Evolutionary conservation across 2,113 vertebrate genomes (phyloP).

Genomic region (Serinus canaria): DNA sequence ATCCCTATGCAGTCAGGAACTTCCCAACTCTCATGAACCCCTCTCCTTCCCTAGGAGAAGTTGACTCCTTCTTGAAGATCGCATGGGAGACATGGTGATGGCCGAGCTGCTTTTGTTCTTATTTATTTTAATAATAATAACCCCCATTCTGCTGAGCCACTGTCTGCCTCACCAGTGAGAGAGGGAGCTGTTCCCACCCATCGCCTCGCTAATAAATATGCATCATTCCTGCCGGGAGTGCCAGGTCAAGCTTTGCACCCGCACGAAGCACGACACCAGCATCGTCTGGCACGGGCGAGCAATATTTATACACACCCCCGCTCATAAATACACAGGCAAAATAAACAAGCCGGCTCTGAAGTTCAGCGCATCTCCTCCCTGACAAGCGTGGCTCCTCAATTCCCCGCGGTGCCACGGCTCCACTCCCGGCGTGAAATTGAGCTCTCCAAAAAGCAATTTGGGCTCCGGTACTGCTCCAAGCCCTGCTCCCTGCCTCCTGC

Average conservation of each 20-base stretch:
- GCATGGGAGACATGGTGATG: background rate
- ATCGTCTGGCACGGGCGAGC: constrained; percentile 21
- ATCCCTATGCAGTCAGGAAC: fast-evolving
- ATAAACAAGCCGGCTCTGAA: constrained; percentile 19
- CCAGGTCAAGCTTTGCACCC: constrained; percentile 55
- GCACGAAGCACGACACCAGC: background rate
- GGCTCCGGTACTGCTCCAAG: background rate
- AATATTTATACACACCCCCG: background rate
- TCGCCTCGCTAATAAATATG: constrained; percentile 63
- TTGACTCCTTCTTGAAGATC: background rate
- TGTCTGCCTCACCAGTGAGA: background rate
- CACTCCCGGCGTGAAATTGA: constrained; percentile 53
- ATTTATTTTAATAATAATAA: background rate
- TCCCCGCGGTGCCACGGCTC: background rate
- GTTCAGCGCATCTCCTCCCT: constrained; percentile 62
- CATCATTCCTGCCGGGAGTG: constrained; percentile 10
- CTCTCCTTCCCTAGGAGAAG: background rate
- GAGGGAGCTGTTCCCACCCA: background rate
- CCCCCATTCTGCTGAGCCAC: background rate
- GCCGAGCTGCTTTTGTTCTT: background rate
- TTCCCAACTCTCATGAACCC: background rate
- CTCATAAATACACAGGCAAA: background rate
- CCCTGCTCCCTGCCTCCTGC: background rate
- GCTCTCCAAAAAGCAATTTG: constrained; percentile 56
- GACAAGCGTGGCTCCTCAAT: constrained; percentile 68